phyloP scores from a whole-genome alignment of 2,888 invertebrate genomes.

The Calliscelio sp. region DNA sequence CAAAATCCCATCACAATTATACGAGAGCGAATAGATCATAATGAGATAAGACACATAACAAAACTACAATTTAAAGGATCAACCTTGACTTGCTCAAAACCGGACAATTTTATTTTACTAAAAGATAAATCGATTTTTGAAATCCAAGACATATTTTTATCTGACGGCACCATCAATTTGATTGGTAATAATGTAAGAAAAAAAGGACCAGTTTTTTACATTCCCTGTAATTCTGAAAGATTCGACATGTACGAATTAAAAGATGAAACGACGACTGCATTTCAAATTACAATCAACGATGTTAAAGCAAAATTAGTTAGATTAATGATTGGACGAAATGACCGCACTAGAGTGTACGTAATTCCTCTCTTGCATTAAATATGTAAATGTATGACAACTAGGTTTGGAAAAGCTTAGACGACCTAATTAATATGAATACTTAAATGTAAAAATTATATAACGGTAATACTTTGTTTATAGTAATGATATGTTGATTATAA shows the following conservation, averaged over 20 bases:
- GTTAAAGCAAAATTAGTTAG: constrained; percentile 8
- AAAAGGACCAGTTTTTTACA: constrained; percentile 20
- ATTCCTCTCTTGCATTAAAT: constrained; percentile 17
- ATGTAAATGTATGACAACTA: neutral
- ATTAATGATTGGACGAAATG: neutral
- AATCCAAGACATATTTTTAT: constrained; percentile 18
- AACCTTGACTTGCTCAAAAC: constrained; percentile 14
- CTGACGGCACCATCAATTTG: neutral
- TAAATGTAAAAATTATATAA: no score
- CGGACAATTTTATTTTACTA: constrained; percentile 32
- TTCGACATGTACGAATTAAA: constrained; percentile 11
- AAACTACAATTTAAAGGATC: constrained; percentile 22
- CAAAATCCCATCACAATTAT: constrained; percentile 13
- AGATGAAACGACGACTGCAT: neutral
- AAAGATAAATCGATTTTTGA: constrained; percentile 20
- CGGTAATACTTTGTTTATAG: no score
- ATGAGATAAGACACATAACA: neutral
- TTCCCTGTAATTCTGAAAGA: constrained; percentile 14
- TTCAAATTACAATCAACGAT: constrained; percentile 21
- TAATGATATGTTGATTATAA: no score
- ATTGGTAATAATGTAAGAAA: constrained; percentile 6
- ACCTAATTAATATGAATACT: no score
- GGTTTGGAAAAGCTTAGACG: no score
- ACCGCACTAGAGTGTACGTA: neutral
- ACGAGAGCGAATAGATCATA: constrained; percentile 7